Conservation (phyloP, 2,797 vertebrate species). For the Enoplosus armatus region DNA sequence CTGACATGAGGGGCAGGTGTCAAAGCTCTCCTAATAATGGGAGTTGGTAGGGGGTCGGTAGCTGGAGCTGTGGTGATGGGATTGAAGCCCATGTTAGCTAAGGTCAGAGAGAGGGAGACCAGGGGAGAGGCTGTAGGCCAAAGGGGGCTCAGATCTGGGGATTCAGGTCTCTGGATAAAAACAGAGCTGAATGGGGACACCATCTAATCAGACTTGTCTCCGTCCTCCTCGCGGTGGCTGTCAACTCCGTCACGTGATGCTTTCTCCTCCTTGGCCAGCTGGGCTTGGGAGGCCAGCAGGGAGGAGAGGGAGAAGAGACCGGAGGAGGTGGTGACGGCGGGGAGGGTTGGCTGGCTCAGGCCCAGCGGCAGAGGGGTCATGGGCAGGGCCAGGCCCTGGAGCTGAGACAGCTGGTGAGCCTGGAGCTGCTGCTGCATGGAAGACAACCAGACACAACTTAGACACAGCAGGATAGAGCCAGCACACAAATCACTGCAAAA, state of each 20-base stretch:
- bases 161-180: conserved; percentile 70
- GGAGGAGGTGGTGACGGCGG: conserved; percentile 92
- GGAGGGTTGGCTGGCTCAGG: conserved; percentile 92
- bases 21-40: conserved; percentile 44
- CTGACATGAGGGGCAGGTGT: conserved; percentile 38
- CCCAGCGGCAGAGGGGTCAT: conserved; percentile 95
- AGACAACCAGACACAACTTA: conserved; percentile 72
- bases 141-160: conserved; percentile 52
- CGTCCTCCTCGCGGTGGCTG: conserved; percentile 93
- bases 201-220: conserved; percentile 95
- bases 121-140: conserved; percentile 54
- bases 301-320: conserved; percentile 95
- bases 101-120: conserved; percentile 61
- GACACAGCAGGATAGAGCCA: conserved; percentile 43
- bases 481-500: conserved; percentile 48
- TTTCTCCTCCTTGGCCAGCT: conserved; percentile 98
- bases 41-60: conserved; percentile 39
- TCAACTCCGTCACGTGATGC: conserved; percentile 92
- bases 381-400: conserved; percentile 96
- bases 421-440: conserved; percentile 98
- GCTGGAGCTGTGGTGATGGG: conserved; percentile 45
- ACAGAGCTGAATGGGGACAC: conserved; percentile 55
- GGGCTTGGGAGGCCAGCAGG: conserved; percentile 95
- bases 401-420: conserved; percentile 98
- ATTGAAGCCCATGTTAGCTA: conserved; percentile 49